Conservation (phyloP, 1,140 invertebrate species). For the Bombus sylvicola region DNA sequence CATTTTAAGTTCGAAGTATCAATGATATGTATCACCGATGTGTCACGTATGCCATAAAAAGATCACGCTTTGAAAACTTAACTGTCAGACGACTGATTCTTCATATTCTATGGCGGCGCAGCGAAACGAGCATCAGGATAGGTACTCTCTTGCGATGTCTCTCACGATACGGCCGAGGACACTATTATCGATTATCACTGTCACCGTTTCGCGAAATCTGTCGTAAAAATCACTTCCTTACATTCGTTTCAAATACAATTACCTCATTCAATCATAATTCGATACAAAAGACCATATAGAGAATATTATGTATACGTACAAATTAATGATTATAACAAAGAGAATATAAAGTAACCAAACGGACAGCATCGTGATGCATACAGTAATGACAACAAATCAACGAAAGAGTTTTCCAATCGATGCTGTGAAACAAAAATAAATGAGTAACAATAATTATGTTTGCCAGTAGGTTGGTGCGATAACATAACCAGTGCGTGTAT, state of each 20-base stretch:
- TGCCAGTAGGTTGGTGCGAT: neutral
- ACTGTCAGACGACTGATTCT: conserved; percentile 3
- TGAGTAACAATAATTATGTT: neutral
- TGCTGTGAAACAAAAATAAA: neutral
- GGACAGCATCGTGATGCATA: neutral
- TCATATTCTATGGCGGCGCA: too few species aligned
- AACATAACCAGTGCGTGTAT: neutral
- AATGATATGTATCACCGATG: neutral
- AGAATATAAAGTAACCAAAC: neutral
- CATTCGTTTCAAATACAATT: neutral
- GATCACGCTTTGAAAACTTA: neutral
- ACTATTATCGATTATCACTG: neutral
- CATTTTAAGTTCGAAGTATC: neutral
- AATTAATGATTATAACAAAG: neutral
- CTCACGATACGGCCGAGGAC: neutral
- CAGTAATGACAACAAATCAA: neutral
- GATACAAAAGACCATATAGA: neutral
- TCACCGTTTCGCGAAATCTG: too few species aligned
- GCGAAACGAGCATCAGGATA: neutral
- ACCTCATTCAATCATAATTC: neutral
- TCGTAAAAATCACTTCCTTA: neutral
- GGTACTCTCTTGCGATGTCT: too few species aligned
- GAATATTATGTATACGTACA: neutral
- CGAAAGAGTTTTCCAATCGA: neutral
- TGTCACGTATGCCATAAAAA: neutral